Percentiles rank a stretch among this genome's conserved stretches.
Evolutionary conservation across 2,888 invertebrate genomes (phyloP).

Genomic region (Cyclophora albipunctata): DNA sequence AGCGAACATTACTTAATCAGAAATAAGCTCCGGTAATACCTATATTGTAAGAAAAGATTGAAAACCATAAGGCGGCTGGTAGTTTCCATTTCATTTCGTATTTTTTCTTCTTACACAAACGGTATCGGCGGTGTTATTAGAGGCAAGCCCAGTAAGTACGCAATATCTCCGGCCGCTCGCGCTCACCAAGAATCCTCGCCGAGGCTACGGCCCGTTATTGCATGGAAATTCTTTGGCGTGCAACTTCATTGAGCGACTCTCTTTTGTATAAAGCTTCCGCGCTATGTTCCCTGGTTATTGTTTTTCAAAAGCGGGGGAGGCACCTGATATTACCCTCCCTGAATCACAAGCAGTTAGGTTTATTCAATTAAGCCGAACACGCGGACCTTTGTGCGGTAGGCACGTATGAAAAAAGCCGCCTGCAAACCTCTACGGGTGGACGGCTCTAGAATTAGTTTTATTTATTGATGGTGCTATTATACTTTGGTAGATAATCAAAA

Average conservation of each 20-base stretch:
- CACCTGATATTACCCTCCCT: constrained; percentile 59
- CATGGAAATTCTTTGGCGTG: constrained; percentile 72
- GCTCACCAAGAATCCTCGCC: constrained; percentile 53
- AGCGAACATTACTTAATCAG: constrained; percentile 36
- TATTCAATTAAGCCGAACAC: constrained; percentile 54
- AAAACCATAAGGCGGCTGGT: constrained; percentile 54
- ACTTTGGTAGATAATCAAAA: neutral
- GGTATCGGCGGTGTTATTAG: constrained; percentile 69
- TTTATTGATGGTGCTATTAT: neutral
- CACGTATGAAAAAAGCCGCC: constrained; percentile 26
- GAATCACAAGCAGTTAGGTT: constrained; percentile 58
- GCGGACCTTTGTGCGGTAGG: constrained; percentile 29
- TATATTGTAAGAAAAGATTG: constrained; percentile 51
- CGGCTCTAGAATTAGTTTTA: constrained; percentile 6
- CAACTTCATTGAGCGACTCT: constrained; percentile 68
- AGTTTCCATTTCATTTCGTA: constrained; percentile 66
- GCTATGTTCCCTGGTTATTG: constrained; percentile 68
- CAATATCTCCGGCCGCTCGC: constrained; percentile 59
- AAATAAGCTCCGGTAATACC: constrained; percentile 28
- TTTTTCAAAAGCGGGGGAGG: constrained; percentile 64
- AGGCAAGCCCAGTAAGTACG: constrained; percentile 68
- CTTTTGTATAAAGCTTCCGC: constrained; percentile 67
- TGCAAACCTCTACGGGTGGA: constrained; percentile 19
- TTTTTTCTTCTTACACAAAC: constrained; percentile 62
- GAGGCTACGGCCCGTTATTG: constrained; percentile 62